A percentile compares a stretch with the other conserved stretches of the same genome.
Conservation (phyloP, 2,113 vertebrate genomes). For the Sprattus sprattus region DNA sequence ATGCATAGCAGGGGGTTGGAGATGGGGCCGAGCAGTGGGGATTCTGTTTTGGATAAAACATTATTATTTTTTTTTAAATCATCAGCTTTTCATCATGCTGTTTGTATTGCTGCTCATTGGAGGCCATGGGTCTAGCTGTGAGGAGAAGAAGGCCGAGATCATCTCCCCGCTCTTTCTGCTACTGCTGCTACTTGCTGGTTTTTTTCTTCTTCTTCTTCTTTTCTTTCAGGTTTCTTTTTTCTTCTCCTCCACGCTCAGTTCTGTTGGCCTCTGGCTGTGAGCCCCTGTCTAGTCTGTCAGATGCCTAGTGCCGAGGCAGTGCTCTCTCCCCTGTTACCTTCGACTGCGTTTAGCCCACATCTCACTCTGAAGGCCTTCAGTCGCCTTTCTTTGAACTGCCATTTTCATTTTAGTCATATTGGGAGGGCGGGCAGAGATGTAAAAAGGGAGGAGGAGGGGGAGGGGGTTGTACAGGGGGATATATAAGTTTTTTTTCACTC, state of each 20-base stretch:
- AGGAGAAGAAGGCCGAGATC: background rate
- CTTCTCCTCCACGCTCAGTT: background rate
- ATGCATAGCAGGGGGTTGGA: background rate
- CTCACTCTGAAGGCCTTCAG: background rate
- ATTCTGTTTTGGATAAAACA: background rate
- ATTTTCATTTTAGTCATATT: conserved; percentile 31
- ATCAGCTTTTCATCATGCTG: background rate
- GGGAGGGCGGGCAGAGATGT: background rate
- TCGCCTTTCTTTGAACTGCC: conserved; percentile 37
- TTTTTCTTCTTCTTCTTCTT: background rate
- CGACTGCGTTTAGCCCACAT: conserved; percentile 31
- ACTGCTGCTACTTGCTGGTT: background rate
- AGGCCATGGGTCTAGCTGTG: background rate
- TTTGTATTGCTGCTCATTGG: background rate
- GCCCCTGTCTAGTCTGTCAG: conserved; percentile 11
- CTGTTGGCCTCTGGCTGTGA: background rate
- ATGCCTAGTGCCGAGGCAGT: background rate
- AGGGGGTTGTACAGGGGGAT: background rate
- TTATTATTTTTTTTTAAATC: too few relatives aligned
- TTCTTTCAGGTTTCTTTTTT: background rate
- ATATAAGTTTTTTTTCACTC: background rate
- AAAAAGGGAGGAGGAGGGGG: background rate
- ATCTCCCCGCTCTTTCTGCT: background rate
- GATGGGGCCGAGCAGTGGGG: background rate
- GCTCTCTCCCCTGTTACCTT: conserved; percentile 30